Percentiles rank a stretch among this genome's conserved stretches.
Conservation (phyloP, 2,113 vertebrate species). For the Aegithalos caudatus region DNA sequence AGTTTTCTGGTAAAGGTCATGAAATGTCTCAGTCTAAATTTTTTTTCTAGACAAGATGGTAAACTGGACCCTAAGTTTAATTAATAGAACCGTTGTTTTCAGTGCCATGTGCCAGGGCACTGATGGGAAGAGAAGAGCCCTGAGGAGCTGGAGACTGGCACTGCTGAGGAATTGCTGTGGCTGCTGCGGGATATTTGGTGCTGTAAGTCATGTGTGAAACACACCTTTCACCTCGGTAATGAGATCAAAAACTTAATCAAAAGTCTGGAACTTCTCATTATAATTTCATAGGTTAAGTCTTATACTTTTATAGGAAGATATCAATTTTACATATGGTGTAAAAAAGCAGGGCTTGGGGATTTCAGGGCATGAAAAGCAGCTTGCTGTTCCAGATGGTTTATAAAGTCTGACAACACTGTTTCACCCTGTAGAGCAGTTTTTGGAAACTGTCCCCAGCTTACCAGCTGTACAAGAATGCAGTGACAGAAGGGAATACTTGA, state of each 20-base stretch:
- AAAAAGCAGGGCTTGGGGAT: background rate
- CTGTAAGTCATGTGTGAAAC: background rate
- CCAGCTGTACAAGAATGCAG: conserved; percentile 62
- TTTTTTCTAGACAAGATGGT: background rate
- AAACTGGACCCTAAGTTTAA: background rate
- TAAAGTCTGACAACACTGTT: conserved; percentile 46
- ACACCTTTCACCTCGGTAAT: fast-evolving
- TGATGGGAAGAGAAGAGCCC: background rate
- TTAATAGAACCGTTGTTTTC: background rate
- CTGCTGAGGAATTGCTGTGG: background rate
- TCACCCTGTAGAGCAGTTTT: conserved; percentile 63
- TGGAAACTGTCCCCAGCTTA: conserved; percentile 49
- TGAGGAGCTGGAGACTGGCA: background rate
- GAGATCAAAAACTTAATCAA: background rate
- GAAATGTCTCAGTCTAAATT: background rate
- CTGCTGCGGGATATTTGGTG: background rate
- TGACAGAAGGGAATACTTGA: conserved; percentile 65
- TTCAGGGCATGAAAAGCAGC: conserved; percentile 23
- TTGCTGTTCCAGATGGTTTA: conserved; percentile 68
- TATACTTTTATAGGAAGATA: background rate
- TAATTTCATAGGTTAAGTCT: background rate
- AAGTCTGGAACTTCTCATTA: background rate
- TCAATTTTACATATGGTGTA: background rate
- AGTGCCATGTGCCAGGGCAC: background rate
- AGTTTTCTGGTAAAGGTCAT: background rate